Conservation (phyloP, 2,888 invertebrate genomes). For the Hemaris fuciformis region DNA sequence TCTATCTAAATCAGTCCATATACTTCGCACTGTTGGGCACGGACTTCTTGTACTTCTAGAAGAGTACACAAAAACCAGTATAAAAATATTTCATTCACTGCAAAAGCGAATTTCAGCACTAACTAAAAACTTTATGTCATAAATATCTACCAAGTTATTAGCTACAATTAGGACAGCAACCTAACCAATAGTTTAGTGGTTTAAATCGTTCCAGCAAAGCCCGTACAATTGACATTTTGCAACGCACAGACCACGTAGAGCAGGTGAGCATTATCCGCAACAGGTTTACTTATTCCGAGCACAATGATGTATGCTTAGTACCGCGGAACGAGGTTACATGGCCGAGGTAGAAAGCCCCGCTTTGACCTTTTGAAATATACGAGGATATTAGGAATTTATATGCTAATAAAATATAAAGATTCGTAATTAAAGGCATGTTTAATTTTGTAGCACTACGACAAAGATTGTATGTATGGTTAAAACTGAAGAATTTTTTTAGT, state of each 20-base stretch:
- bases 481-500: no score
- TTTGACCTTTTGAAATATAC: background rate
- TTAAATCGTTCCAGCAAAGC: constrained; percentile 24
- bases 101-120: no score
- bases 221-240: constrained; percentile 26
- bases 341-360: background rate
- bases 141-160: no score
- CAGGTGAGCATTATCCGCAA: constrained; percentile 38
- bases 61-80: no score
- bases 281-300: constrained; percentile 27
- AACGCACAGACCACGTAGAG: constrained; percentile 32
- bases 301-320: background rate
- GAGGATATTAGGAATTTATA: background rate
- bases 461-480: no score
- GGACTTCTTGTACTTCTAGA: no score
- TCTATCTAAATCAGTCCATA: no score
- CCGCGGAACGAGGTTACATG: background rate
- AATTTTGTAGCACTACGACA: no score
- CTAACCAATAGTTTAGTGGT: constrained; percentile 1
- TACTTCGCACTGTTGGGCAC: no score
- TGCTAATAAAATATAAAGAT: no score
- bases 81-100: no score
- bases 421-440: background rate
- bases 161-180: background rate
- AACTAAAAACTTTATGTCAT: no score